Base-by-base conservation (phyloP, 2,797 vertebrate genomes). In the Bovichtus diacanthus region DNA sequence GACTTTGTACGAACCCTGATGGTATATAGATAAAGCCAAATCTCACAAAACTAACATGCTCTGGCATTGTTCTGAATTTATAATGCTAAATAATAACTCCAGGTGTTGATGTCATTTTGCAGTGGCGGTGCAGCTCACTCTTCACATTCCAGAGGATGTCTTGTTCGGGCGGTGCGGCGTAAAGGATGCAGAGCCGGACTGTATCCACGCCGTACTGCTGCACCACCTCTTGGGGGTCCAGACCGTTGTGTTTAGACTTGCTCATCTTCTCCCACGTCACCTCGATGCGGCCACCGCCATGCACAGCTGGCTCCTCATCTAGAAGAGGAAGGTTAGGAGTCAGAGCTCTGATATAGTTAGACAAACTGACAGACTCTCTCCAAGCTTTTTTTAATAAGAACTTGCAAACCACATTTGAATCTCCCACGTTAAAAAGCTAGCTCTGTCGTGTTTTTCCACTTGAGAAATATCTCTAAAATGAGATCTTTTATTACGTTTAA, bases 221-320 rank as follows among this genome's bases (percentile, higher is more conserved):
- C 72, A 98, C 90, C 43, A 96, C 89, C 27, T 97, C 95, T 76
- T 96, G 94, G 1, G 98, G 98, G 68, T 99, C 97, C 85, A 98
- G 93, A 2, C 98, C 97, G 0, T 99, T 99, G 93, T 97, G 94
- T 66, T 97, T 99, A 0, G 98, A 99, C 86, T 99, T 99, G 88
- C 98, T 99, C 98, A 99, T 99, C 93, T 99, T 99, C 92, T 99
- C 98, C 96, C 97, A 99, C 0, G 95, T 91, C 70, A 99, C 94
- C 73, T 96, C 95, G 31, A 99, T 47, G 13, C 61, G 89, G 61
- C 94, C 95, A 1, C 94, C 93, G 0, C 87, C 82, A 4, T 85
- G 5, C 0, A 94, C 94, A 74, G 96, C 92, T 0, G 97, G 96
- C 67, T 96, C 95, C 18, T 91, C 25, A 51, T 92, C 98, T 99